phyloP scores from a whole-genome alignment of 2,113 vertebrate genomes.

The Ammospiza caudacuta region DNA sequence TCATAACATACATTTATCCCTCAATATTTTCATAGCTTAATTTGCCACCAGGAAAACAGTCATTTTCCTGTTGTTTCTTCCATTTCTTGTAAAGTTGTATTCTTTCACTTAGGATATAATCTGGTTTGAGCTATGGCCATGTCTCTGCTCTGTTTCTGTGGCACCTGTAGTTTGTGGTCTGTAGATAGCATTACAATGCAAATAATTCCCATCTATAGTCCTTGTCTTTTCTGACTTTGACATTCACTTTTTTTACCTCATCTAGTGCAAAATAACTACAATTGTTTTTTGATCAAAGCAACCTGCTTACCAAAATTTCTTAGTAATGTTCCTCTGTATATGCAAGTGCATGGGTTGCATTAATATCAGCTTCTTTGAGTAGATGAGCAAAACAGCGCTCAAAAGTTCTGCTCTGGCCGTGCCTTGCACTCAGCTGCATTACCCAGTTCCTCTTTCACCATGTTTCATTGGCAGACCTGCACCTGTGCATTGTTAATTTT shows the following conservation, averaged over 20 bases:
- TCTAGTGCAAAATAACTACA: not conserved
- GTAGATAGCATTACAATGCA: not conserved
- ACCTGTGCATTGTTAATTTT: not conserved
- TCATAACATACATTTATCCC: not conserved
- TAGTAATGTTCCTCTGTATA: not conserved
- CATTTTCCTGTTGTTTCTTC: not conserved
- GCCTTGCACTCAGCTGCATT: not conserved
- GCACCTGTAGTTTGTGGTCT: not conserved
- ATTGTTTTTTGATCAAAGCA: not conserved
- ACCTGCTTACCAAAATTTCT: not conserved
- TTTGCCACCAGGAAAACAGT: not conserved
- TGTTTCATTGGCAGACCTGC: not conserved
- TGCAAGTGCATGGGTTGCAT: not conserved
- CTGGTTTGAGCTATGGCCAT: not conserved
- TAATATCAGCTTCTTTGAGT: not conserved
- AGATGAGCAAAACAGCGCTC: not conserved
- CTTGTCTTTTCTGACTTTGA: not conserved
- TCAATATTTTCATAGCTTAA: not conserved
- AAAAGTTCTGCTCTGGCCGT: not conserved
- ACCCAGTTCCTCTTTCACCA: not conserved
- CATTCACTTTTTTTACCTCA: not conserved
- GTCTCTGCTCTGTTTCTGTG: not conserved
- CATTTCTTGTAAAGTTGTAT: not conserved
- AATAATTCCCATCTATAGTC: not conserved
- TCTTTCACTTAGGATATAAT: not conserved